Percentiles rank a stretch among this genome's conserved stretches.
Conservation (phyloP, 1,140 invertebrate species). For the Hylyphantes graminicola region DNA sequence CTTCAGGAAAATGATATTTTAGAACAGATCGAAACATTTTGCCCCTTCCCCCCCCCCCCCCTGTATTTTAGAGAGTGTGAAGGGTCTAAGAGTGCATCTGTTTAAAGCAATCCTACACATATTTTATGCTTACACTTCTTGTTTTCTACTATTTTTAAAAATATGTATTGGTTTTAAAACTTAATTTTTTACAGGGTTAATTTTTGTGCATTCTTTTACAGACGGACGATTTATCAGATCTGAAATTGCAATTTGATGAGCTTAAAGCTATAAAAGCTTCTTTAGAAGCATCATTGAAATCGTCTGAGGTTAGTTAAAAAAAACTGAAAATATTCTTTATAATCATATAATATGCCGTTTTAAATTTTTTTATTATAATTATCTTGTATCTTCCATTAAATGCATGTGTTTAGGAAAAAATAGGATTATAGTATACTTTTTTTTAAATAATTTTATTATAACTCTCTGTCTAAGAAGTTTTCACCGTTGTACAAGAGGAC, state of each 20-base stretch:
- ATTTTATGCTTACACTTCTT: background rate
- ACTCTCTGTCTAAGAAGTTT: no score
- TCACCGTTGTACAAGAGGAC: no score
- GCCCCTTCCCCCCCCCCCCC: background rate
- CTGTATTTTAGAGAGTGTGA: background rate
- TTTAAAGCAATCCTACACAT: background rate
- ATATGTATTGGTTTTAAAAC: background rate
- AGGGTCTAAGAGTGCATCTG: background rate
- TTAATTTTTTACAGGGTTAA: background rate
- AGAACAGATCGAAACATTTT: background rate
- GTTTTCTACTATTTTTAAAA: background rate
- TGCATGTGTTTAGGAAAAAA: no score
- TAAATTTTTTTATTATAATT: background rate
- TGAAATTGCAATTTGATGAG: constrained; percentile 48
- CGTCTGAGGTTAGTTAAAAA: constrained; percentile 25
- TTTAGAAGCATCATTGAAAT: constrained; percentile 14
- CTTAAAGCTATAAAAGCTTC: constrained; percentile 31
- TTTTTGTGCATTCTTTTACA: background rate
- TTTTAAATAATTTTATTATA: no score
- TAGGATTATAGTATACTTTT: no score
- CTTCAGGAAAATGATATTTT: background rate
- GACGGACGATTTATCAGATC: constrained; percentile 41
- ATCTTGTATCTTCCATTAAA: background rate
- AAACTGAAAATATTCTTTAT: background rate
- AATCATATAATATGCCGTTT: no score